Evolutionary conservation across 2,888 invertebrate species (phyloP).

Genomic region (Thymelicus acteon): DNA sequence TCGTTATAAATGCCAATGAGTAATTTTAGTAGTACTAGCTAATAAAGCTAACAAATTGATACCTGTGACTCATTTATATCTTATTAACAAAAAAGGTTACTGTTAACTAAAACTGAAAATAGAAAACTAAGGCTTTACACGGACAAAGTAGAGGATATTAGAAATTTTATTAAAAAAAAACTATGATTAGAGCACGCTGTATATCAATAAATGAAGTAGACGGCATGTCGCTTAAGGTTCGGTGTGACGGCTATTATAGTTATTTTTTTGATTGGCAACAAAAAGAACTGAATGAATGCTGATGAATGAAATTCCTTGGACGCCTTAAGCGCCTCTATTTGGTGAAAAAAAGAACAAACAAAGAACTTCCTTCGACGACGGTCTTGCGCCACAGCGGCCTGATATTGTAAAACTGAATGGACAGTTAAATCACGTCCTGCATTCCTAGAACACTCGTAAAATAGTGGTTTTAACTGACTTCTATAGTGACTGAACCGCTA

Average conservation of each 20-base stretch:
- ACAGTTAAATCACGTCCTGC: constrained; percentile 29
- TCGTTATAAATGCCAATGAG: too few relatives aligned
- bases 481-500: too few relatives aligned
- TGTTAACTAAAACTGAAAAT: too few relatives aligned
- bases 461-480: not conserved
- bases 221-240: constrained; percentile 73
- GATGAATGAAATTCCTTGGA: constrained; percentile 74
- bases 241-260: constrained; percentile 51
- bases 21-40: too few relatives aligned
- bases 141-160: too few relatives aligned
- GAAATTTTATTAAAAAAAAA: not conserved
- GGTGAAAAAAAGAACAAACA: constrained; percentile 54
- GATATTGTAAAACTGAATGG: constrained; percentile 25
- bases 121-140: too few relatives aligned
- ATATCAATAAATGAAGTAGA: constrained; percentile 62
- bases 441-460: constrained; percentile 27
- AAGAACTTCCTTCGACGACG: constrained; percentile 29
- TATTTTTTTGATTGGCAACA: constrained; percentile 66
- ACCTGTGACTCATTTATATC: too few relatives aligned
- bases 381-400: constrained; percentile 31
- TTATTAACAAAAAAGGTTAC: too few relatives aligned
- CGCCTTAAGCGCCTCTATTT: constrained; percentile 66
- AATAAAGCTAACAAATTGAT: too few relatives aligned
- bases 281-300: constrained; percentile 68
- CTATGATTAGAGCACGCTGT: constrained; percentile 53